Percentiles rank a stretch among this genome's conserved stretches.
These are phyloP conservation scores for Aelia acuminata DNA, from an alignment of 2,888 invertebrate genomes.

Conservation along the genomic window DNA sequence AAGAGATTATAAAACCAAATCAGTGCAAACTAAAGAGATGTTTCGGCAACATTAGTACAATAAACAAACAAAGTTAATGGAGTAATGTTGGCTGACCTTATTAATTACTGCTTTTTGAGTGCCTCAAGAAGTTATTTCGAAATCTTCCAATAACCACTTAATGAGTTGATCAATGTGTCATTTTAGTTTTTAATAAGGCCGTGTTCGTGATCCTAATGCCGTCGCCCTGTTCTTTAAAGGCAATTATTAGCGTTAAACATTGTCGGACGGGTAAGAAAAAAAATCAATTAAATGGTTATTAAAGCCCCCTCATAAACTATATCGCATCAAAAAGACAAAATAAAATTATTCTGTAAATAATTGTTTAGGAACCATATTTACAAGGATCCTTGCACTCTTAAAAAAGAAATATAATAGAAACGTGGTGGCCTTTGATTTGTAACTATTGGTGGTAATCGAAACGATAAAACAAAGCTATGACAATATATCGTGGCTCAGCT, in stretches of 20 bases:
- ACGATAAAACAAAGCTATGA: slow-evolving; percentile 32
- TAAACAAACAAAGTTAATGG: too few species aligned
- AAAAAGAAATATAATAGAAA: background rate
- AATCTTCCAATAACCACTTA: background rate
- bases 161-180: background rate
- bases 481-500: background rate
- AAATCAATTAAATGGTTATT: background rate
- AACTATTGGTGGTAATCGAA: slow-evolving; percentile 8
- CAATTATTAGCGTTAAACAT: background rate
- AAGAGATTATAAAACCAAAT: too few species aligned
- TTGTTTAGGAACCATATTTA: background rate
- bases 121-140: background rate
- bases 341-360: background rate
- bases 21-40: too few species aligned
- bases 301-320: background rate
- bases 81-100: background rate
- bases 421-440: slow-evolving; percentile 23
- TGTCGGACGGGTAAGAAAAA: background rate
- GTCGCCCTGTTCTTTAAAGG: background rate
- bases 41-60: too few species aligned
- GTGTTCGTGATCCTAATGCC: background rate
- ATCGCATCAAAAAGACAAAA: background rate
- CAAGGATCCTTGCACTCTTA: slow-evolving; percentile 1
- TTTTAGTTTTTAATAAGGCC: background rate
- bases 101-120: background rate